A percentile compares a stretch with the other conserved stretches of the same genome.
phyloP scores from a whole-genome alignment of 2,797 vertebrate species.

The Streptopelia turtur region DNA sequence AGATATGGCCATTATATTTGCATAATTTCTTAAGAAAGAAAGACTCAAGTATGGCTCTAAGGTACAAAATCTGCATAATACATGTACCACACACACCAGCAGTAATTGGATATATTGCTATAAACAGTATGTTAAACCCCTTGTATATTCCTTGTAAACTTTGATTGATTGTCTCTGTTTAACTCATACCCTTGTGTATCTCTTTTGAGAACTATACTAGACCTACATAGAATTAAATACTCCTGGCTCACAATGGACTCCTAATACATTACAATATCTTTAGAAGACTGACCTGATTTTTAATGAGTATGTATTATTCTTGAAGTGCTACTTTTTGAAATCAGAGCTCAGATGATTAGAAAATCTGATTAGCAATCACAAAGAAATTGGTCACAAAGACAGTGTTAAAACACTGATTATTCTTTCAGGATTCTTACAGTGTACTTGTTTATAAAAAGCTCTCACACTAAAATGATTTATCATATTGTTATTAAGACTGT shows the following conservation, averaged over 20 bases:
- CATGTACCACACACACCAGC: conserved; percentile 71
- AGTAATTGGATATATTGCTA: conserved; percentile 78
- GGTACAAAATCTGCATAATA: conserved; percentile 76
- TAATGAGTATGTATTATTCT: background rate
- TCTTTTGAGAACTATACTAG: conserved; percentile 8
- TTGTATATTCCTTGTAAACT: conserved; percentile 56
- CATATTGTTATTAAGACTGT: background rate
- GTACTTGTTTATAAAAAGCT: background rate
- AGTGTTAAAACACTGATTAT: background rate
- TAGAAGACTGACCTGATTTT: background rate
- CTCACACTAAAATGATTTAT: background rate
- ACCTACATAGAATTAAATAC: background rate
- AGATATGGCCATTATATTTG: conserved; percentile 75
- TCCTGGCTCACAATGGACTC: background rate
- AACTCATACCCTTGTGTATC: conserved; percentile 11
- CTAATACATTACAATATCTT: background rate
- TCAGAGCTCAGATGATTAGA: background rate
- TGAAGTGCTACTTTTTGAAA: background rate
- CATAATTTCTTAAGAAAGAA: conserved; percentile 41
- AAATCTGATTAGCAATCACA: background rate
- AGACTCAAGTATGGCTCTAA: conserved; percentile 67
- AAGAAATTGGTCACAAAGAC: background rate
- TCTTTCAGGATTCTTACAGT: background rate
- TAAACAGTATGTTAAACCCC: conserved; percentile 67
- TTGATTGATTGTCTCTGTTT: conserved; percentile 75